Evolutionary conservation across 2,888 invertebrate species (phyloP), one percentile per base, ranked within the genome.

Genomic region (Tridacna crocea): DNA sequence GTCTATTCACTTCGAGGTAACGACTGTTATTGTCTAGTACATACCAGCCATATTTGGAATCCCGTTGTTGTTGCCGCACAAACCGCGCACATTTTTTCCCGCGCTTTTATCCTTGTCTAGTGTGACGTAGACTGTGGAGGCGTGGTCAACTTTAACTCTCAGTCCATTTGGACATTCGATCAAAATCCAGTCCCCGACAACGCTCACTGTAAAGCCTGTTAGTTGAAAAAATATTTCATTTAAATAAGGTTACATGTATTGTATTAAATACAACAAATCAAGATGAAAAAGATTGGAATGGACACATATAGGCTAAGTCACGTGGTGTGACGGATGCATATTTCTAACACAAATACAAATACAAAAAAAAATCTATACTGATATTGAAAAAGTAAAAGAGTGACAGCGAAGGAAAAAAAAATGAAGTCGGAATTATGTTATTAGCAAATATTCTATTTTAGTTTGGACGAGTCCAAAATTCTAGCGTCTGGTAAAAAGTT

Each of bases 71-170:
- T 91, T 90, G 22, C 92, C 92, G 76, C 92, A 92, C n/a, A 92
- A 84, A 76, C 90, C 90, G 60, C 90, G 94, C 88, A 97, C 97
- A 48, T 79, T 77, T 24, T 76, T 79, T 36, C 81, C 83, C 4
- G 77, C 82, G 11, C 81, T 73, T 63, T 81, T 85, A 22, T 81
- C 82, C 48, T 85, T 87, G 60, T 87, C 86, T 22, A 89, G 63
- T 0, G 89, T 89, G 15, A 89, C 80, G 51, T 88, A 88, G 6
- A 87, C 79, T 0, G 89, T 84, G 13, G 88, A 88, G 13, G 82
- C 78, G 24, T 63, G 60, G 77, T 89, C 89, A 17, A 85, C 83
- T 70, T 89, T 89, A 17, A 89, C 72, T 26, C 88, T 77, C 22
- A 89, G 47, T 24, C 88, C 87, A 61, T 82, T 80, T 0, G 83